Base-by-base conservation (phyloP, 2,888 invertebrate species). In the Hemaris fuciformis region DNA sequence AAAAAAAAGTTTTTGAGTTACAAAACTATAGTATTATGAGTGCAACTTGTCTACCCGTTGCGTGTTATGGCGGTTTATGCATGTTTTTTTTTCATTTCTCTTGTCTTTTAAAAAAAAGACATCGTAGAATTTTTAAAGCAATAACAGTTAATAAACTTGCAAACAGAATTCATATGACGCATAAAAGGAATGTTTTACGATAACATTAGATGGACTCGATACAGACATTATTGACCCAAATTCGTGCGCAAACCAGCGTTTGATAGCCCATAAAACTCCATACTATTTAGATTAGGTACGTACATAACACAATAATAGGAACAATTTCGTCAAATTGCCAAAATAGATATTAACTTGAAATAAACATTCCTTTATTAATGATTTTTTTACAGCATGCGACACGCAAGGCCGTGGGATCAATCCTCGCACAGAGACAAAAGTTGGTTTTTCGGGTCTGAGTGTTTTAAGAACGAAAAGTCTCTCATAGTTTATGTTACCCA, bases 231-330 rank as follows among this genome's bases (percentile, higher is more conserved):
- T 3, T 53, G 27, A 31, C 59, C 42, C 20, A 58, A 62, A 43
- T 62, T 58, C 15, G 48, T 58, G 27, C 61, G 59, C 57, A 57
- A 31, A 27, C 27, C 18, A 38, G 18, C 53, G 2, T 53, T 53
- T 53, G 10, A 53, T 53, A 10, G 53, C 53, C 7, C 53, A 53
- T 53, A 53, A 53, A 53, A 27, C 53, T 53, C n/a, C 20, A 10
- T n/a, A 43, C 31, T 53, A 53, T 53, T 53, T 53, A 53, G 15
- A 48, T 48, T 25, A 48, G 20, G 22, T 13, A 13, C 18, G 3
- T 48, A 25, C 25, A 15, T 27, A 31, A 27, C 27, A 48, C 27
- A 48, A 48, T 48, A 48, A 48, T 48, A 25, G n/a, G 10, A 31
- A 53, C 31, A 27, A 27, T 53, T 53, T 53, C 2, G 4, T 27